Evolutionary conservation across 2,113 vertebrate species (phyloP), one percentile per base, ranked within the genome.

Genomic region (Mobula hypostoma): DNA sequence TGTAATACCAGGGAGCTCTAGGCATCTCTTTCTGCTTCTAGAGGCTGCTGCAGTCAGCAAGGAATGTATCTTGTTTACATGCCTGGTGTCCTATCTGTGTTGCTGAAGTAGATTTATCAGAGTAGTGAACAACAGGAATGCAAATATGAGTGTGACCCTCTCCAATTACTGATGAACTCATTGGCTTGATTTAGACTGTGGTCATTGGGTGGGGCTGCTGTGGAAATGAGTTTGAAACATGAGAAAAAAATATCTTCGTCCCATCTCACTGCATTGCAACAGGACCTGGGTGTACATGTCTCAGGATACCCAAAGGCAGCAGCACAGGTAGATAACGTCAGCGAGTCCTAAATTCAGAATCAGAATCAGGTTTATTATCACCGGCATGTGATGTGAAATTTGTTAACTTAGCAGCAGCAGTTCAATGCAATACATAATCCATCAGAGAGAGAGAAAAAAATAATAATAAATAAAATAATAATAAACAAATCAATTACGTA

Each of bases 51-150:
- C 21, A 48, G 36, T 72, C 91, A 74, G 70, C 70, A 29, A 56
- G 91, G 91, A 93, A 74, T 74, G 40, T 93, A 68, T 40, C 90
- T 32, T 93, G 68, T 76, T 93, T 36, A 93, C n/a, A 27, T 48
- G 32, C 68, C 61, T 66, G 90, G 48, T 72, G 68, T 6, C 21
- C 36, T 48, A 74, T 93, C 68, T 40, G 70, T 72, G 91, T 56
- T 48, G 24, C 36, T 74, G 91, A 48, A 74, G 68, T 74, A 70
- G 70, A 24, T 15, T 93, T 74, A 74, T 93, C 70, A 76, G 7
- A 40, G 40, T 29, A 3, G 21, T 68, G 91, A 74, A 7, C 24
- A 56, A 93, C 24, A 93, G 40, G 68, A 76, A 93, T 74, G 91
- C 56, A 17, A 32, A 72, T 36, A 21, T 72, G 27, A n/a, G 68